Evolutionary conservation across 1,140 invertebrate species (phyloP).

Genomic region (Teleopsis dalmanni): DNA sequence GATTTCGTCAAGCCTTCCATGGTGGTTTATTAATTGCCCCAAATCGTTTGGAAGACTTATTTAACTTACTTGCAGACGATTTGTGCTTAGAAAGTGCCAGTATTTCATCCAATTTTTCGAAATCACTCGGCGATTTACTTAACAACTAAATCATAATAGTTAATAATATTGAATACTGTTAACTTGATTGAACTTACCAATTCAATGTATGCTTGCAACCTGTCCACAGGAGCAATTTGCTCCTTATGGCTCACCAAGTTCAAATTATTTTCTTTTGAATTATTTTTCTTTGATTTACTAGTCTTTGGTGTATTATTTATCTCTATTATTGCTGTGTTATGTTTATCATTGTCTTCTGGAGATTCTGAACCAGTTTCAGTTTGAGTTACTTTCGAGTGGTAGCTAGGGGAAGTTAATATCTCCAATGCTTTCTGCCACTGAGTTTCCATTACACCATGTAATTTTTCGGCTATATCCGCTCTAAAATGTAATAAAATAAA

Average conservation of each 20-base stretch:
- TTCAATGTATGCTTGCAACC: constrained; percentile 40
- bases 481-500: constrained; percentile 8
- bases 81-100: constrained; percentile 19
- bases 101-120: constrained; percentile 38
- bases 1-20: constrained; percentile 30
- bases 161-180: constrained; percentile 1
- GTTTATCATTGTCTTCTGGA: constrained; percentile 24
- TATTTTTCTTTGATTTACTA: constrained; percentile 25
- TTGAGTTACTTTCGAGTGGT: constrained; percentile 13
- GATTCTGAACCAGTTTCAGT: constrained; percentile 26
- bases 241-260: constrained; percentile 17
- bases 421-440: constrained; percentile 69
- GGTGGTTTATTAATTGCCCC: constrained; percentile 21
- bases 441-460: constrained; percentile 69
- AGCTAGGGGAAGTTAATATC: constrained; percentile 54
- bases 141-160: constrained; percentile 19
- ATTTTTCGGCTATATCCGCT: constrained; percentile 59
- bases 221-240: constrained; percentile 26
- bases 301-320: constrained; percentile 30
- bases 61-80: constrained; percentile 17
- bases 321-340: constrained; percentile 5
- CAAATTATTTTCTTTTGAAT: constrained; percentile 28
- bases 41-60: constrained; percentile 12
- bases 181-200: constrained; percentile 16
- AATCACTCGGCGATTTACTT: constrained; percentile 38